Evolutionary conservation across 2,888 invertebrate species (phyloP).

Genomic region (Spicauda simplicius): DNA sequence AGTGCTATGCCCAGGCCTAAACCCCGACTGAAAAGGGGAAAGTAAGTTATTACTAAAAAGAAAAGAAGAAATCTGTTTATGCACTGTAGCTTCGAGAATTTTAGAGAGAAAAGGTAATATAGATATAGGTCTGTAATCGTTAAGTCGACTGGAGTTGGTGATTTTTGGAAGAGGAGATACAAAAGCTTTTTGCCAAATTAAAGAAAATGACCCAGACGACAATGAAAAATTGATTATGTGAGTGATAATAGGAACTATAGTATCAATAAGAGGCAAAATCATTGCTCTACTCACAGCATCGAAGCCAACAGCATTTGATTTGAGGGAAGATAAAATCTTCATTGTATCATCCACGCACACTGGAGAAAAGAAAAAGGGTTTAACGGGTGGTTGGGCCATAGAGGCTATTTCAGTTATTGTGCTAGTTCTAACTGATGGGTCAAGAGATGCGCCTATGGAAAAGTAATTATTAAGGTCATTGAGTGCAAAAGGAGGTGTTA

Average conservation of each 20-base stretch:
- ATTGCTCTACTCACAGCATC: neutral
- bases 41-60: too few relatives aligned
- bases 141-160: too few relatives aligned
- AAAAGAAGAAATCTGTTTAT: too few relatives aligned
- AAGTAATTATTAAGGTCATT: slow-evolving; percentile 6
- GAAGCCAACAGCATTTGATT: neutral
- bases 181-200: too few relatives aligned
- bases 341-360: slow-evolving; percentile 6
- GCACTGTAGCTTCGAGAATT: too few relatives aligned
- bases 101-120: too few relatives aligned
- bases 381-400: neutral
- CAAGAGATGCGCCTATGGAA: neutral
- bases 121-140: too few relatives aligned
- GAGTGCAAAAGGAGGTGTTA: neutral
- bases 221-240: too few relatives aligned
- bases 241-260: neutral
- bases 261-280: neutral
- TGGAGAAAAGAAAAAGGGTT: slow-evolving; percentile 8
- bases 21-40: too few relatives aligned
- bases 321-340: neutral
- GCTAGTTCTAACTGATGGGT: neutral
- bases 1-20: too few relatives aligned
- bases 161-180: too few relatives aligned
- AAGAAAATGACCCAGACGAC: too few relatives aligned
- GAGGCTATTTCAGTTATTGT: slow-evolving; percentile 10